These are phyloP conservation scores for Dasypus novemcinctus DNA, from an alignment of 2,113 vertebrate genomes.

Conservation along the genomic window DNA sequence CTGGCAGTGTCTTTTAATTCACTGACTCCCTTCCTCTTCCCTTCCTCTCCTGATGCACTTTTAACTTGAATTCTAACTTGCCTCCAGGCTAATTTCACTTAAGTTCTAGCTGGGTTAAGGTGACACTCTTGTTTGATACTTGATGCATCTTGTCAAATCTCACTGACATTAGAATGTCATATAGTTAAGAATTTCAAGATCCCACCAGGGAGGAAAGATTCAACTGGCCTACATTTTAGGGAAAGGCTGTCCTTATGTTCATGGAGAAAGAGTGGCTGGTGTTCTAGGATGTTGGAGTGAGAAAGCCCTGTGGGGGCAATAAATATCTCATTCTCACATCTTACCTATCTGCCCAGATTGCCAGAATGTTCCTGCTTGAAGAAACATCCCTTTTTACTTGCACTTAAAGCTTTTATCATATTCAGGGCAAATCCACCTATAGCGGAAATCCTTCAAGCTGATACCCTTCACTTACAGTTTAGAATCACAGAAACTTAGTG, in stretches of 20 bases:
- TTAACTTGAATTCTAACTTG: conserved; percentile 59
- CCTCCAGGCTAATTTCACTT: conserved; percentile 50
- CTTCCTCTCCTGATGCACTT: neutral
- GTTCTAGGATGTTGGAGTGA: neutral
- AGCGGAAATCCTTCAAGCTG: conserved; percentile 34
- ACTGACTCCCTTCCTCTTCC: neutral
- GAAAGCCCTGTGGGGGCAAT: neutral
- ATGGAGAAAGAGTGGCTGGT: neutral
- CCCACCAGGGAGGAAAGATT: neutral
- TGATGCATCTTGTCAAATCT: conserved; percentile 49
- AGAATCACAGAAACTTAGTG: neutral
- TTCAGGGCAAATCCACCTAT: neutral
- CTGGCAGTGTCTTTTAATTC: neutral
- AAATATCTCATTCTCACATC: neutral
- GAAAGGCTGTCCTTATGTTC: neutral
- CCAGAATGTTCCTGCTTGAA: neutral
- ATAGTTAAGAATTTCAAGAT: conserved; percentile 50
- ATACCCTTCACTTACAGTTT: neutral
- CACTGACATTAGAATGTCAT: conserved; percentile 22
- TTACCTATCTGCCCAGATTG: neutral
- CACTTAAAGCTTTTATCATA: conserved; percentile 2
- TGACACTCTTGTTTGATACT: conserved; percentile 34
- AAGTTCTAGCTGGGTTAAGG: conserved; percentile 31
- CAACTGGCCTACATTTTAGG: neutral
- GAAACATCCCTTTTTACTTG: neutral